A percentile compares a stretch with the other conserved stretches of the same genome.
Evolutionary conservation across 2,888 invertebrate genomes (phyloP).

Genomic region (Prosopocoilus inquinatus): DNA sequence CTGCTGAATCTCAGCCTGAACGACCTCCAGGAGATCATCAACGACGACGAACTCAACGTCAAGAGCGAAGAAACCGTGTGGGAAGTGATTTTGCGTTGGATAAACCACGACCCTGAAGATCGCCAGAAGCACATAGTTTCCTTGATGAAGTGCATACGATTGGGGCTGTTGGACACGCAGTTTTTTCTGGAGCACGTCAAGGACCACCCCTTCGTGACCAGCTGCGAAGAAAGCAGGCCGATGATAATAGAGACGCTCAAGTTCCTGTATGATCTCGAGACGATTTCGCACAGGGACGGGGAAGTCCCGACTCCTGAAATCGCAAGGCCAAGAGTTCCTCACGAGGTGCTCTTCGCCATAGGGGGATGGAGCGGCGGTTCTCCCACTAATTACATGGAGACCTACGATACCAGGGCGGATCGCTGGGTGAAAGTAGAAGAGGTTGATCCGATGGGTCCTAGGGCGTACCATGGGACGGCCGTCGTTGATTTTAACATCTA

Average conservation of each 20-base stretch:
- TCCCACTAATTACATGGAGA: conserved; percentile 77
- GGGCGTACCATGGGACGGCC: conserved; percentile 93
- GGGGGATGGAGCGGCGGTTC: conserved; percentile 78
- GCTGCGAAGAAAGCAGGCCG: conserved; percentile 80
- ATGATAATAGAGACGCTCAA: conserved; percentile 88
- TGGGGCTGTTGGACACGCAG: conserved; percentile 79
- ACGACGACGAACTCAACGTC: conserved; percentile 82
- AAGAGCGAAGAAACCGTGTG: conserved; percentile 86
- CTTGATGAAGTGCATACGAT: conserved; percentile 75
- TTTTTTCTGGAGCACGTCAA: conserved; percentile 90
- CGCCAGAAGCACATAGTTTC: conserved; percentile 75
- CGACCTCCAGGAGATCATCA: conserved; percentile 73
- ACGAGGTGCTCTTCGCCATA: conserved; percentile 75
- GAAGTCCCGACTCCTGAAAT: conserved; percentile 83
- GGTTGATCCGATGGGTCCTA: conserved; percentile 78
- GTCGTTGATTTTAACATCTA: conserved; percentile 82
- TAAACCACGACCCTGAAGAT: conserved; percentile 70
- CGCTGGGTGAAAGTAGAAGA: conserved; percentile 83
- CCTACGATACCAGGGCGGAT: conserved; percentile 86
- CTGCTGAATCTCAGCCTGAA: conserved; percentile 69
- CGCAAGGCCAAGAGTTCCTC: conserved; percentile 80
- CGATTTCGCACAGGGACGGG: conserved; percentile 76
- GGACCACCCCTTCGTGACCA: conserved; percentile 81
- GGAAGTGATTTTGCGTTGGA: conserved; percentile 85
- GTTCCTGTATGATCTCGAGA: conserved; percentile 89